Percentiles rank a stretch among this genome's conserved stretches.
Evolutionary conservation across 1,140 invertebrate species (phyloP).

Genomic region (Holcopasites calliopsidis): DNA sequence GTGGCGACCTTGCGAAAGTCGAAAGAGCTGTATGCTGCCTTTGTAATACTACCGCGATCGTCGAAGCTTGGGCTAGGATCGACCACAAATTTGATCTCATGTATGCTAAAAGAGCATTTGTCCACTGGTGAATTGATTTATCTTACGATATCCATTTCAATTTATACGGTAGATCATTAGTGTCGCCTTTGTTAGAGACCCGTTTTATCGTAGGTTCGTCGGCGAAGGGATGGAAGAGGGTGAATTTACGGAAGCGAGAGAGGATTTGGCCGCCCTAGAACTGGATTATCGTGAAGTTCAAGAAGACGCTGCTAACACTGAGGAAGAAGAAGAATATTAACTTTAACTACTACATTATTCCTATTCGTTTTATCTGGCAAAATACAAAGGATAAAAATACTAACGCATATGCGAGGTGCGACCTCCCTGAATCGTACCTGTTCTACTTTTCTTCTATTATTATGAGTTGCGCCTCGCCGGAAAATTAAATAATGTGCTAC

Average conservation of each 20-base stretch:
- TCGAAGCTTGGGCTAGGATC: slow-evolving; percentile 87
- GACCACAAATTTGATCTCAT: slow-evolving; percentile 88
- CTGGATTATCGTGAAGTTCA: slow-evolving; percentile 84
- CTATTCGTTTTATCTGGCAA: neutral
- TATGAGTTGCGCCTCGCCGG: too few species aligned
- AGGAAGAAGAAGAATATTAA: slow-evolving; percentile 67
- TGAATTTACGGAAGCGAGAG: slow-evolving; percentile 87
- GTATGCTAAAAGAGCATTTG: slow-evolving; percentile 88
- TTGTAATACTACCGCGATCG: slow-evolving; percentile 89
- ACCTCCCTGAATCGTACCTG: too few species aligned
- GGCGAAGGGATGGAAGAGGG: slow-evolving; percentile 92
- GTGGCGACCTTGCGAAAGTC: slow-evolving; percentile 84
- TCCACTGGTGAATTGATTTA: slow-evolving; percentile 83
- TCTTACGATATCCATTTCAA: neutral
- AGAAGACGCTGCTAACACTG: slow-evolving; percentile 64
- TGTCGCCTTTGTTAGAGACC: neutral
- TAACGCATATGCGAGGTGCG: too few species aligned
- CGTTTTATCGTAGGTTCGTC: slow-evolving; percentile 72
- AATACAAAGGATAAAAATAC: neutral
- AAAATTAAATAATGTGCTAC: too few species aligned
- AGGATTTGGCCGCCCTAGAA: slow-evolving; percentile 87
- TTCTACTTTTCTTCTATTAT: too few species aligned
- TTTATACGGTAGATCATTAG: neutral
- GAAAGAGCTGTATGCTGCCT: slow-evolving; percentile 87
- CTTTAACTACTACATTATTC: too few species aligned